Percentiles rank a stretch among this genome's conserved stretches.
These are phyloP conservation scores for Drosophila kohkoa DNA, from an alignment of 1,140 invertebrate genomes.

Conservation along the genomic window DNA sequence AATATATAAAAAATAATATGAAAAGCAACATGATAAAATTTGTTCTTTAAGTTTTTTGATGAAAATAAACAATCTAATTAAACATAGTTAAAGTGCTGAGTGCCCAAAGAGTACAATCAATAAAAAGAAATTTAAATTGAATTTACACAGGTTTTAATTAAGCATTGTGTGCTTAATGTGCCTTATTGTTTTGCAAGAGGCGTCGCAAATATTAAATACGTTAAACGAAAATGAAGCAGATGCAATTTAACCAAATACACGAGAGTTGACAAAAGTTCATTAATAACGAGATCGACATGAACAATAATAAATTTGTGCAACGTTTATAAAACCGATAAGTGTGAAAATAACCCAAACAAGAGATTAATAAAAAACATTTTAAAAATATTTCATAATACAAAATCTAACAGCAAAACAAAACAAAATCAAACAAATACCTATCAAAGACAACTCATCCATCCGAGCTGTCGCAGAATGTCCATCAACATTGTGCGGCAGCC, in stretches of 20 bases:
- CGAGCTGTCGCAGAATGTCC: slow-evolving; percentile 53
- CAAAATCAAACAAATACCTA: not conserved
- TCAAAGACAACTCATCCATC: not conserved
- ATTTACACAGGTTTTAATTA: slow-evolving; percentile 28
- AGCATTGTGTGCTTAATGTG: slow-evolving; percentile 24
- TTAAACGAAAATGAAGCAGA: slow-evolving; percentile 17
- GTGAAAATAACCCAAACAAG: slow-evolving; percentile 9
- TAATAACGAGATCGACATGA: slow-evolving; percentile 26
- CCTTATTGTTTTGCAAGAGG: slow-evolving; percentile 21
- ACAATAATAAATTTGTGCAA: slow-evolving; percentile 12
- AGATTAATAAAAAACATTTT: slow-evolving; percentile 2
- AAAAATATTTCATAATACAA: not conserved
- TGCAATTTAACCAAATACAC: slow-evolving; percentile 16
- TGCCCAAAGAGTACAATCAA: not conserved
- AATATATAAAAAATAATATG: not conserved
- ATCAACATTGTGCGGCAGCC: slow-evolving; percentile 49
- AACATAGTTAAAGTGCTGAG: not conserved
- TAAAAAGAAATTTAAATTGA: slow-evolving; percentile 19
- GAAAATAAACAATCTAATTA: slow-evolving; percentile 1
- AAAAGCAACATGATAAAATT: not conserved
- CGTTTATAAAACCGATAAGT: slow-evolving; percentile 7
- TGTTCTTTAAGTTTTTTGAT: not conserved
- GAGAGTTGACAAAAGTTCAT: slow-evolving; percentile 3
- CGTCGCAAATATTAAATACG: slow-evolving; percentile 12
- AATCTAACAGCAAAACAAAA: not conserved